Percentiles rank a stretch among this genome's conserved stretches.
phyloP scores from a whole-genome alignment of 2,888 invertebrate species.

The Blomia tropicalis region DNA sequence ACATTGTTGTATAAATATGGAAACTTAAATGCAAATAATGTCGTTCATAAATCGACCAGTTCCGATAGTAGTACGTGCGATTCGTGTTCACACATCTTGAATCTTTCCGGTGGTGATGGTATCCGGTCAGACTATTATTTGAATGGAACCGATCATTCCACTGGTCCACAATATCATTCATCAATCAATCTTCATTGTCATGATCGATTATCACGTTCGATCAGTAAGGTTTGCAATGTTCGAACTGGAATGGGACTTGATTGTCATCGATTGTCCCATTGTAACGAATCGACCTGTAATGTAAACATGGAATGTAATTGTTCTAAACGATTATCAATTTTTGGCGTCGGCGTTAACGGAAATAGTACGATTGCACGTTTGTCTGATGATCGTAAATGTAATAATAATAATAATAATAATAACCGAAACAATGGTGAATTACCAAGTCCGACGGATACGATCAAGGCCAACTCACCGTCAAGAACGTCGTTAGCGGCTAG shows the following conservation, averaged over 20 bases:
- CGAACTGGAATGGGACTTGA: not conserved
- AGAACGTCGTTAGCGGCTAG: not conserved
- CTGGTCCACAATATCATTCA: slow-evolving; percentile 14
- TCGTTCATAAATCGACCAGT: slow-evolving; percentile 23
- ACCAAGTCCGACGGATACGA: not conserved
- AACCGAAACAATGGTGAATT: not conserved
- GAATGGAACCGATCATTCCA: not conserved
- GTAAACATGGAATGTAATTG: not conserved
- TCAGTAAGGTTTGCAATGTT: not conserved
- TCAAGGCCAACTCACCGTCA: not conserved
- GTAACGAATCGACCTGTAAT: slow-evolving; percentile 6
- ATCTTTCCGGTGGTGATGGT: slow-evolving; percentile 20
- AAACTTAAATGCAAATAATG: not conserved
- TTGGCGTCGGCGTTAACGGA: not conserved
- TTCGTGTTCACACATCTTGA: slow-evolving; percentile 29
- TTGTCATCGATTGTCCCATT: not conserved
- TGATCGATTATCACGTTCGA: not conserved
- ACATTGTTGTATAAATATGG: not conserved
- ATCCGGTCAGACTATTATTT: slow-evolving; percentile 9
- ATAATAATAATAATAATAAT: not conserved
- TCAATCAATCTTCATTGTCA: slow-evolving; percentile 8
- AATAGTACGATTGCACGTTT: not conserved
- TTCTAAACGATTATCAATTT: not conserved
- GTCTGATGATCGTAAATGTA: not conserved
- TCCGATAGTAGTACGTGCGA: slow-evolving; percentile 30